These are phyloP conservation scores for Apodemia zela DNA, from an alignment of 2,888 invertebrate genomes.

Conservation along the genomic window DNA sequence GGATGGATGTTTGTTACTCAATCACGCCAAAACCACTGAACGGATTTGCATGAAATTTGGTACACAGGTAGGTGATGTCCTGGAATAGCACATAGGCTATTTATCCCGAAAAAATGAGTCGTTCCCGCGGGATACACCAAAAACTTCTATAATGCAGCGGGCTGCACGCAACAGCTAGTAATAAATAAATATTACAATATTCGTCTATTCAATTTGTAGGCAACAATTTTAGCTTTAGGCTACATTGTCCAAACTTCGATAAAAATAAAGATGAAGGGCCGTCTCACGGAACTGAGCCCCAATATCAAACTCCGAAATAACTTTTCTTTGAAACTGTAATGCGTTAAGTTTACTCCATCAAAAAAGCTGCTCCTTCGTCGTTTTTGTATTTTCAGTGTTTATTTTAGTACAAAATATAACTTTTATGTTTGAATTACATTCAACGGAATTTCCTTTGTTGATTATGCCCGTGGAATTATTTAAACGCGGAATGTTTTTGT, in stretches of 20 bases:
- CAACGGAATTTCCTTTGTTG: no score
- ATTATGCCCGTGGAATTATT: no score
- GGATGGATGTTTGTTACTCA: no score
- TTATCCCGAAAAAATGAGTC: no score
- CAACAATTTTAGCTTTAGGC: neutral
- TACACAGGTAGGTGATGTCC: no score
- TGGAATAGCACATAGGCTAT: no score
- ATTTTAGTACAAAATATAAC: constrained; percentile 1
- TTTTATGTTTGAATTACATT: constrained; percentile 2
- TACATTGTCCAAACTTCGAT: neutral
- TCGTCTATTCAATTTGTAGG: neutral
- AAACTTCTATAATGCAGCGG: no score
- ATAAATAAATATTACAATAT: neutral
- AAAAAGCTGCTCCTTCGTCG: constrained; percentile 3
- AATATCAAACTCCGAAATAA: constrained; percentile 8
- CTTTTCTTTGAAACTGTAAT: constrained; percentile 13
- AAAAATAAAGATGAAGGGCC: neutral
- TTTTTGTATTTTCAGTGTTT: constrained; percentile 5
- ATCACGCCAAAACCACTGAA: no score
- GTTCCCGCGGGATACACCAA: no score
- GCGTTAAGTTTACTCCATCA: constrained; percentile 10
- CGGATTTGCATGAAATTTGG: no score
- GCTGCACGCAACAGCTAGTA: no score
- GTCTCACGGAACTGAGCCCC: neutral
- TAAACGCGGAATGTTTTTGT: no score